Evolutionary conservation across 2,113 vertebrate species (phyloP).

Genomic region (Colinus virginianus): DNA sequence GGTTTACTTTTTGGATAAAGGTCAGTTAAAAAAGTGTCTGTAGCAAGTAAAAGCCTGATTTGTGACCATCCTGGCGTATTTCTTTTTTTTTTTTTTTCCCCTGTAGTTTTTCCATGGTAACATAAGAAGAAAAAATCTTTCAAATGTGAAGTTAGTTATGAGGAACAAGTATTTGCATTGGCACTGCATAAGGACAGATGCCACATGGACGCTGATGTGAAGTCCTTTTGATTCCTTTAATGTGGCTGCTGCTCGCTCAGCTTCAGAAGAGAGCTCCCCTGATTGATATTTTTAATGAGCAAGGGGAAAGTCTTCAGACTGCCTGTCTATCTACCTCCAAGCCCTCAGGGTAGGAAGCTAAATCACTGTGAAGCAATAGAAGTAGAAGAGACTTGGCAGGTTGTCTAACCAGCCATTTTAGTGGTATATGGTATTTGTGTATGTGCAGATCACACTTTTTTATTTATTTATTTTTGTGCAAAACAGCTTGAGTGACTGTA

Average conservation of each 20-base stretch:
- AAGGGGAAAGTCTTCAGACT: not conserved
- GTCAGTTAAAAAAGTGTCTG: not conserved
- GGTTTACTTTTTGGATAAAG: not conserved
- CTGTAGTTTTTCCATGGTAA: not conserved
- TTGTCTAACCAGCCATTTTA: slow-evolving; percentile 19
- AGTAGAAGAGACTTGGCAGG: not conserved
- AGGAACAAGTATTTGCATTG: not conserved
- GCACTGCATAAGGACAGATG: not conserved
- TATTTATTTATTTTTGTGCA: not conserved
- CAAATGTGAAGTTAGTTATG: not conserved
- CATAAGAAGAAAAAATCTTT: not conserved
- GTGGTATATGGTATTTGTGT: not conserved
- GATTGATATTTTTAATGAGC: slow-evolving; percentile 31
- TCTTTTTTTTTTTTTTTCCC: not conserved
- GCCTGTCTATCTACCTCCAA: not conserved
- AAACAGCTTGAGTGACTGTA: not conserved
- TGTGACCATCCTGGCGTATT: not conserved
- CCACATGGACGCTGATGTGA: not conserved
- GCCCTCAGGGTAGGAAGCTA: not conserved
- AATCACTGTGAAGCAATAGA: slow-evolving; percentile 3
- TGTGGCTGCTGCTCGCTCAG: not conserved
- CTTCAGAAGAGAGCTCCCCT: not conserved
- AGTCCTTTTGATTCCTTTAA: not conserved
- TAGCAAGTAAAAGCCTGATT: not conserved
- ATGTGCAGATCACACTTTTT: not conserved